Base-by-base conservation (phyloP, 2,113 vertebrate genomes). In the Gymnobelideus leadbeateri region DNA sequence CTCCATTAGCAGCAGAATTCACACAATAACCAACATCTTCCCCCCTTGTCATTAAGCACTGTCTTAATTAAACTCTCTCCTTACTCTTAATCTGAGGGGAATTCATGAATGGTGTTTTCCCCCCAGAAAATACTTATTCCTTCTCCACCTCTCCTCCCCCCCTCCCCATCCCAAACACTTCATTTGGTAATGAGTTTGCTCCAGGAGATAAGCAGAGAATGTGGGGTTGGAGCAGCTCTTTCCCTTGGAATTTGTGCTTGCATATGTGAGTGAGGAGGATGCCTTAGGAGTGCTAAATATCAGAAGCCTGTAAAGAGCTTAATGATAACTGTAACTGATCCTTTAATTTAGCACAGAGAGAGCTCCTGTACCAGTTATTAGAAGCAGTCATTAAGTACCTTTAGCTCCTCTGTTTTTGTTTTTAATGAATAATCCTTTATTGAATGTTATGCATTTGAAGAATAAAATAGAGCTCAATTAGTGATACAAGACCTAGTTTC, bases 91-190 rank as follows among this genome's bases (percentile, higher is more conserved):
- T 95, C 51, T 54, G 55, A 96, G 91, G 91, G 52, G 90, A 94
- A 95, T 97, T 91, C 84, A 47, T 43, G n/a, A 84, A 95, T 95
- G 94, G 96, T 97, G 21, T 89, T 55, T 8, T 77, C 95, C 96
- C 49, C 92, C 84, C 49, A 91, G 93, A 96, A 97, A 96, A 95
- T 93, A 91, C 77, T 96, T 95, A 94, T 97, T 95, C 95, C 89
- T 93, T 24, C n/a, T 91, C 49, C 51, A 84, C 16, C 37, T 89
- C 93, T 91, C 55, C 61, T 95, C 26, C 5, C 21, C 26, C 89
- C 37, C 89, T 92, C 61, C 49, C 46, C 23, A n/a, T 12, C 24
- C 26, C 25, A 8, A 57, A 43, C 24, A 53, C 26, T 28, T 92
- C 93, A 91, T 19, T 92, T 37, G 50, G n/a, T 43, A 47, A 93